Conservation (phyloP, 2,113 vertebrate species). For the Sisor rabdophorus region DNA sequence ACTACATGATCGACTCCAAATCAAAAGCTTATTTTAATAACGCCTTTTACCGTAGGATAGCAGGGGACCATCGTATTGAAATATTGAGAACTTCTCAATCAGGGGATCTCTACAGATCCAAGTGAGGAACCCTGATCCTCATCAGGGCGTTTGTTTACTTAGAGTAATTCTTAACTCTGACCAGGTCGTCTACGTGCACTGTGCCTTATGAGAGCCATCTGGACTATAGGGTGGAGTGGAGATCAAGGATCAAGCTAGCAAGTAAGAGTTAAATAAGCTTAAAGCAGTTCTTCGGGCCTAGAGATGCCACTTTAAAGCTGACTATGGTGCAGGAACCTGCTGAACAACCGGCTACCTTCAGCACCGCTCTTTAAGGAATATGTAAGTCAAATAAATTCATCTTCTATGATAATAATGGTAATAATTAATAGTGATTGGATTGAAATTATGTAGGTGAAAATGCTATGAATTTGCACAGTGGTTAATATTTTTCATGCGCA, state of each 20-base stretch:
- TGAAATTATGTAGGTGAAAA: background rate
- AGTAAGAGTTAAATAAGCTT: slow-evolving; percentile 55
- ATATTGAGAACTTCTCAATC: background rate
- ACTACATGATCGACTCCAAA: background rate
- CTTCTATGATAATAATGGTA: too few species aligned
- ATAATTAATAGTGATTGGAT: background rate
- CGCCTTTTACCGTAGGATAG: background rate
- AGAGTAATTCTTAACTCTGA: slow-evolving; percentile 28
- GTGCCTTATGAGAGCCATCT: slow-evolving; percentile 62
- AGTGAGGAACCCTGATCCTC: background rate
- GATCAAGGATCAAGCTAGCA: slow-evolving; percentile 58
- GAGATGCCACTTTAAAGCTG: slow-evolving; percentile 64
- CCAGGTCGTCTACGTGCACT: slow-evolving; percentile 25
- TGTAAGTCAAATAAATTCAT: slow-evolving; percentile 59
- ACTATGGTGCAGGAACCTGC: slow-evolving; percentile 54
- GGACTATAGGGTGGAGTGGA: slow-evolving; percentile 70
- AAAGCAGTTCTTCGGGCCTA: slow-evolving; percentile 51
- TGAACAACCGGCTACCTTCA: slow-evolving; percentile 52
- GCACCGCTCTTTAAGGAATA: slow-evolving; percentile 54
- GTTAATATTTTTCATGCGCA: too few species aligned
- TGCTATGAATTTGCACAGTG: too few species aligned
- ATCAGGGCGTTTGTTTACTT: slow-evolving; percentile 37
- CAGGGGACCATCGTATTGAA: background rate
- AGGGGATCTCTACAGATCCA: background rate
- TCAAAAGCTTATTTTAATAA: background rate